phyloP scores from a whole-genome alignment of 2,888 invertebrate species.

The Acleris laterana region DNA sequence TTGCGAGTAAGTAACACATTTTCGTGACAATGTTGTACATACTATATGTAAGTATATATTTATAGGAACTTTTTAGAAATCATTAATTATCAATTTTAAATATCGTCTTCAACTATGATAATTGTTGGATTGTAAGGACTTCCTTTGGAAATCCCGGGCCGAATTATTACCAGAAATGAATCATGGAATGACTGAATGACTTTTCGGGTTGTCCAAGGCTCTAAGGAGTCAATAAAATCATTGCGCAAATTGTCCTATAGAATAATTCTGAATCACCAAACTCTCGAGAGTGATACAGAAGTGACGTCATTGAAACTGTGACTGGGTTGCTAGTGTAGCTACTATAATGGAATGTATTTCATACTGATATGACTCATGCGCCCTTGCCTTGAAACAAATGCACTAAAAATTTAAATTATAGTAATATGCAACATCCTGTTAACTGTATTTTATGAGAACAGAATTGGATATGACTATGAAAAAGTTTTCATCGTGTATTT shows the following conservation, averaged over 20 bases:
- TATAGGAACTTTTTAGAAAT: too few species aligned
- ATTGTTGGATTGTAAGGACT: background rate
- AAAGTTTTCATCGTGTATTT: too few species aligned
- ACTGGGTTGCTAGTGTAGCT: slow-evolving; percentile 40
- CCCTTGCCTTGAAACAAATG: slow-evolving; percentile 39
- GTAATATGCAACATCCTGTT: slow-evolving; percentile 38
- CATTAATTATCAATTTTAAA: too few species aligned
- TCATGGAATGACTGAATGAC: background rate
- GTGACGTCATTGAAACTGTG: slow-evolving; percentile 65
- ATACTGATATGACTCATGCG: slow-evolving; percentile 54
- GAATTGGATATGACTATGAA: too few species aligned
- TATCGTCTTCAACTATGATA: background rate
- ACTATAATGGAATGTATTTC: slow-evolving; percentile 49
- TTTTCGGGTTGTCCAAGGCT: slow-evolving; percentile 4
- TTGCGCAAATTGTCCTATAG: slow-evolving; percentile 8
- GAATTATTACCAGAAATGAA: slow-evolving; percentile 5
- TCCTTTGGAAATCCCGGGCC: background rate
- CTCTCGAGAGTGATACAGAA: slow-evolving; percentile 42
- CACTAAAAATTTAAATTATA: slow-evolving; percentile 9
- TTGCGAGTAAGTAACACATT: background rate
- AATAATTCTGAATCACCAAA: slow-evolving; percentile 61
- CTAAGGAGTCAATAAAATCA: slow-evolving; percentile 14
- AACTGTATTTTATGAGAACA: slow-evolving; percentile 54
- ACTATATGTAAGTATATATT: too few species aligned
- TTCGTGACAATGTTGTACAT: background rate